Evolutionary conservation across 1,140 invertebrate genomes (phyloP), one percentile per base, ranked within the genome.

Genomic region (Tetragnatha versicolor): DNA sequence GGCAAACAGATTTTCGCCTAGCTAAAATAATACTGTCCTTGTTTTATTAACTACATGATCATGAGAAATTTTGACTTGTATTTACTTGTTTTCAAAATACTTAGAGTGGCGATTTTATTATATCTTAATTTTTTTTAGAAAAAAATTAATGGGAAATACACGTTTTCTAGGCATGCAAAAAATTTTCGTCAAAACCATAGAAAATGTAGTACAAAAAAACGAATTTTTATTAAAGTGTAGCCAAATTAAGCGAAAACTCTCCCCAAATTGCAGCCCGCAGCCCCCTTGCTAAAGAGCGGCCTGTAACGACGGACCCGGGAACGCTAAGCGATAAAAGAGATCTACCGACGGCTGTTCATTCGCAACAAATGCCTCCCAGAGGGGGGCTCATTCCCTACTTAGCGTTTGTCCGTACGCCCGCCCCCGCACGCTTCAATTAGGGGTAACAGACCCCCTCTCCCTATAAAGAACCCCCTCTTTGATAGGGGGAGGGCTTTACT

Each of bases 351-450:
- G n/a, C 37, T 31, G 33, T 35, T 37, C 42, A 33, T 58, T 73
- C 61, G 51, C 17, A 45, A 55, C 33, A 27, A 73, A 73, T 73
- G 70, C 25, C 9, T 73, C 68, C 61, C 47, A 60, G 9, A 37
- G 70, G 70, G 49, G 42, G 70, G 33, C 55, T 73, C 53, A 61
- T 73, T 73, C n/a, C 20, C 53, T 61, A 73, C 70, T 73, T 73
- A 61, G 27, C 66, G 20, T 70, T 70, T 70, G 49, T 70, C 33
- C 66, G 66, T 70, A n/a, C 55, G 70, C 58, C 53, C 70, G 31
- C 39, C 70, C 55, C 70, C 55, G 25, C 29, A 27, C 55, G 37
- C 55, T 47, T 60, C 70, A 73, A 73, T 73, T 73, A 73, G 70
- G 70, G 53, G 55, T 58, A 73, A 73, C 70, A 73, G 33, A 10